Percentiles rank a stretch among this genome's conserved stretches.
phyloP scores from a whole-genome alignment of 92 coral and sea anemone species.

The Blastomussa wellsi region DNA sequence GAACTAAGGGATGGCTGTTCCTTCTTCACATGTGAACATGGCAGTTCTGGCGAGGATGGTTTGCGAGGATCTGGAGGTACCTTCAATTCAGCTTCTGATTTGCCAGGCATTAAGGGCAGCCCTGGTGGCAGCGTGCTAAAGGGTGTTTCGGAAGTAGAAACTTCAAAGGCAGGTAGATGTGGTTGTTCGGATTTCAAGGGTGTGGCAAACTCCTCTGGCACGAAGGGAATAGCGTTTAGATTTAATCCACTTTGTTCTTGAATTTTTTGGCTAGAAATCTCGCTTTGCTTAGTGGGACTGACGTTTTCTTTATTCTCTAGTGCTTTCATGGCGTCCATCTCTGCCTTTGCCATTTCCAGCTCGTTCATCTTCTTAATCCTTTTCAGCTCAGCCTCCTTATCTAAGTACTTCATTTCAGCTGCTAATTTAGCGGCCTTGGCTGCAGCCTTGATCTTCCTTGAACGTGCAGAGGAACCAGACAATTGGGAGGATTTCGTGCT shows the following conservation, averaged over 20 bases:
- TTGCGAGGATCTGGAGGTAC: neutral
- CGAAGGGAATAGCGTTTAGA: neutral
- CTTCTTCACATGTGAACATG: neutral
- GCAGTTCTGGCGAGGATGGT: neutral
- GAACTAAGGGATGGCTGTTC: neutral
- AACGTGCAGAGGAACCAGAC: too few relatives aligned
- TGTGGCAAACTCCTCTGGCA: neutral
- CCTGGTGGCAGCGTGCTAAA: neutral
- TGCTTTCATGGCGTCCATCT: neutral
- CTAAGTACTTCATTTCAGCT: neutral
- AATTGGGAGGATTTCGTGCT: constrained; percentile 17
- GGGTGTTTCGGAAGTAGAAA: neutral
- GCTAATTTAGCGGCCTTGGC: too few relatives aligned
- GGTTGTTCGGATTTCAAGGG: too few relatives aligned
- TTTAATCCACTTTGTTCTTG: neutral
- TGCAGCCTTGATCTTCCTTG: too few relatives aligned
- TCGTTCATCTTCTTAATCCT: neutral
- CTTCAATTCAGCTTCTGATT: neutral
- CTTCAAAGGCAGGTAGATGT: neutral
- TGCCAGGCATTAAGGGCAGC: neutral
- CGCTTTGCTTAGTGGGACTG: neutral
- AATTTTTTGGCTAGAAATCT: neutral
- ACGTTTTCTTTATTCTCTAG: neutral
- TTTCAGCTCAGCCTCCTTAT: neutral
- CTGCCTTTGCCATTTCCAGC: neutral